A percentile compares a stretch with the other conserved stretches of the same genome.
phyloP scores from a whole-genome alignment of 2,113 vertebrate genomes.

The Phylloscopus trochiloides region DNA sequence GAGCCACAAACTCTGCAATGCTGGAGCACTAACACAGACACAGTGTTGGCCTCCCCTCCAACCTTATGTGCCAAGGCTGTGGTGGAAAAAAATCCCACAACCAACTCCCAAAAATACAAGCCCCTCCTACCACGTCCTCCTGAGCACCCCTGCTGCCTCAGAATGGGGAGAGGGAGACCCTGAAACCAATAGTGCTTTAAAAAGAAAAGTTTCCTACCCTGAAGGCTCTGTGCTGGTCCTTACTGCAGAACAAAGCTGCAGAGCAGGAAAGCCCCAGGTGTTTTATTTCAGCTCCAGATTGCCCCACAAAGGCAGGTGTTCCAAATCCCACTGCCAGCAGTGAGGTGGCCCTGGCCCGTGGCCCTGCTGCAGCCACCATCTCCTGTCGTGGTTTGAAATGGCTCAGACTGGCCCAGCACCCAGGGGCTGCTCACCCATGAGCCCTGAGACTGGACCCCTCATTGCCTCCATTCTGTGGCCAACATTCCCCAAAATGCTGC shows the following conservation, averaged over 20 bases:
- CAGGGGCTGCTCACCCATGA: too few species aligned
- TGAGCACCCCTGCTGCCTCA: neutral
- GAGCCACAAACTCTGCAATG: neutral
- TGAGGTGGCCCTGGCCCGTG: neutral
- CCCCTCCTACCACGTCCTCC: neutral
- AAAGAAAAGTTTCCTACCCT: neutral
- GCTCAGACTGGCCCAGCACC: neutral
- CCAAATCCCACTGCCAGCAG: neutral
- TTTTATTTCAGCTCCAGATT: neutral
- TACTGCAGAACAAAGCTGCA: neutral
- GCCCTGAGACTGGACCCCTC: fast-evolving
- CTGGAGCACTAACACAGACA: neutral
- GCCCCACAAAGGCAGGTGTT: neutral
- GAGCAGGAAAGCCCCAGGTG: neutral
- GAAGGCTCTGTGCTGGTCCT: neutral
- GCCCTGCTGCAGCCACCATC: neutral
- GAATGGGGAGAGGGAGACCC: neutral
- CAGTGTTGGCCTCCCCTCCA: neutral
- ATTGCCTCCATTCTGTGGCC: neutral
- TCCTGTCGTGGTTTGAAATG: neutral
- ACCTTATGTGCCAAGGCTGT: neutral
- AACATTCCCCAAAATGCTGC: neutral
- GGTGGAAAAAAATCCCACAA: neutral
- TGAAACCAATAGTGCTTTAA: neutral
- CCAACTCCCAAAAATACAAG: neutral